phyloP scores from a whole-genome alignment of 2,797 vertebrate species.

The Ateles fusciceps region DNA sequence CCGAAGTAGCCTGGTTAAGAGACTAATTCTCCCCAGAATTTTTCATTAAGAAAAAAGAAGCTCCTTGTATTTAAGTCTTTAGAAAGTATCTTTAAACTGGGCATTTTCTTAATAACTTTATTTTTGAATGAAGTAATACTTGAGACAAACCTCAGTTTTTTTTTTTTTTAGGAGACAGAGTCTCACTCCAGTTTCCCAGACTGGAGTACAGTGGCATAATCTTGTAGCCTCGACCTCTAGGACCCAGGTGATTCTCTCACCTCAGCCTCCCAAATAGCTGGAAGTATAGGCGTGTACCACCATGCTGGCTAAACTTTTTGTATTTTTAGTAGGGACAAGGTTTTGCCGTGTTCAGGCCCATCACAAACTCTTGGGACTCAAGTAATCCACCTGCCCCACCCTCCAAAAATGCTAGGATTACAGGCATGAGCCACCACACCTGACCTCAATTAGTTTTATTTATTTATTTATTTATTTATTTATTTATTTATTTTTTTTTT shows the following conservation, averaged over 20 bases:
- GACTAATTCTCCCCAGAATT: not conserved
- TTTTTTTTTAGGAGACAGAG: not conserved
- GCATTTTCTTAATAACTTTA: conserved; percentile 18
- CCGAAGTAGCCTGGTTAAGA: not conserved
- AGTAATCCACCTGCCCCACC: not conserved
- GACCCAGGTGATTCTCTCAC: not conserved
- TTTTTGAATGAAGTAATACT: not conserved
- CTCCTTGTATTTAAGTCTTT: not conserved
- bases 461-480: no score
- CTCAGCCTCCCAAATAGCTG: not conserved
- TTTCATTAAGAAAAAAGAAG: conserved; percentile 22
- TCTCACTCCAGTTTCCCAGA: not conserved
- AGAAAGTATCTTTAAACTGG: not conserved
- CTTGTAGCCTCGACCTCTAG: not conserved
- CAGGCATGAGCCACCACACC: not conserved
- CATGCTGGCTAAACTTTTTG: not conserved
- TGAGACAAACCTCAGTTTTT: not conserved
- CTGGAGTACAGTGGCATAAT: not conserved
- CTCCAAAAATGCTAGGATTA: not conserved
- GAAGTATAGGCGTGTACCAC: not conserved
- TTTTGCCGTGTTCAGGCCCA: not conserved
- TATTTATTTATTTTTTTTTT: no score
- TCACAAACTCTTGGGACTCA: not conserved
- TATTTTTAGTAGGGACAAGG: not conserved
- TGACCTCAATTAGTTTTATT: not conserved